Conservation (phyloP, 1,140 invertebrate genomes). For the Piezodorus guildinii region DNA sequence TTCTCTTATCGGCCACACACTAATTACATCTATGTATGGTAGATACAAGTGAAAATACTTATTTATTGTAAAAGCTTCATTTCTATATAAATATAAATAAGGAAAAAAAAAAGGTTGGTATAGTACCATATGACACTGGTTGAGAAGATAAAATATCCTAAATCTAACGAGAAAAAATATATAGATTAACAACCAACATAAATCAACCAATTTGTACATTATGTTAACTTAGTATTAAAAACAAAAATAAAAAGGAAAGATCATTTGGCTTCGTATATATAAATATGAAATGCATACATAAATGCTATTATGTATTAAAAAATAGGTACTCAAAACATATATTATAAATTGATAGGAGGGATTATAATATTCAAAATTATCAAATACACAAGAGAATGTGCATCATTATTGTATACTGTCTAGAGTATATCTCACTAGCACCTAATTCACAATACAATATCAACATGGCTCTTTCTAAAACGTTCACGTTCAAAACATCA, state of each 20-base stretch:
- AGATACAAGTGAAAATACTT: slow-evolving; percentile 18
- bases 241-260: slow-evolving; percentile 6
- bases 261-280: slow-evolving; percentile 7
- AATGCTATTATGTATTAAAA: slow-evolving; percentile 11
- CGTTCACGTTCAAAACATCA: slow-evolving; percentile 13
- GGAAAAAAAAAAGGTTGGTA: slow-evolving; percentile 6
- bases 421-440: not conserved
- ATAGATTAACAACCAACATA: slow-evolving; percentile 16
- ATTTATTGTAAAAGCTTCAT: slow-evolving; percentile 13
- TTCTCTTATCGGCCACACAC: slow-evolving; percentile 16
- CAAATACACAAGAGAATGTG: not conserved
- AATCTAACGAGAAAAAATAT: slow-evolving; percentile 9
- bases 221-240: not conserved
- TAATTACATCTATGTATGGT: slow-evolving; percentile 13
- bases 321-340: slow-evolving; percentile 5
- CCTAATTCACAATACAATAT: slow-evolving; percentile 15
- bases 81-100: slow-evolving; percentile 19
- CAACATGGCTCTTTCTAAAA: slow-evolving; percentile 13
- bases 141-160: slow-evolving; percentile 1
- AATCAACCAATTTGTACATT: slow-evolving; percentile 19
- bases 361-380: slow-evolving; percentile 13
- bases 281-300: slow-evolving; percentile 1
- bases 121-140: slow-evolving; percentile 15
- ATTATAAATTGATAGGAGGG: slow-evolving; percentile 13
- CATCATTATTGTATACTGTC: slow-evolving; percentile 8